A percentile compares a stretch with the other conserved stretches of the same genome.
Conservation (phyloP, 1,140 invertebrate genomes). For the Galendromus occidentalis region DNA sequence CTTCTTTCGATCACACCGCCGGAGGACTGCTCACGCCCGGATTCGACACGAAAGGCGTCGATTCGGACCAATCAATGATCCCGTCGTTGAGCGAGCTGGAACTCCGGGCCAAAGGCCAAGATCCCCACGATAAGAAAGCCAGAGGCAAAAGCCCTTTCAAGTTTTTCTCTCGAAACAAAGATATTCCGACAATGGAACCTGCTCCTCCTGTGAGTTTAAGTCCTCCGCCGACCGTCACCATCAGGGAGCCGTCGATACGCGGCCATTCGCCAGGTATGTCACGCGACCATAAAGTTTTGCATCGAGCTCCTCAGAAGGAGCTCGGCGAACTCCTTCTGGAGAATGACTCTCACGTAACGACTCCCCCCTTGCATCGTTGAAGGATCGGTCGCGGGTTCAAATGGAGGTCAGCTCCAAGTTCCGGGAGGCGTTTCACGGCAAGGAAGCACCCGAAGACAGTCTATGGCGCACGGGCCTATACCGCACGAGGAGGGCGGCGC, state of each 20-base stretch:
- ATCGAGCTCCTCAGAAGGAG: neutral
- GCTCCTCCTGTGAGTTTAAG: constrained; percentile 7
- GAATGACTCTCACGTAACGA: neutral
- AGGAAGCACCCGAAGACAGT: constrained; percentile 13
- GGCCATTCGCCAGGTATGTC: constrained; percentile 12
- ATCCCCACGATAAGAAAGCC: constrained; percentile 13
- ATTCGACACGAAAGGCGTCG: neutral
- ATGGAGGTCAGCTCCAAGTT: neutral
- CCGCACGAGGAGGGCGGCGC: constrained; percentile 27
- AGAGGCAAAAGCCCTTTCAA: constrained; percentile 15
- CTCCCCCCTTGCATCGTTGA: neutral
- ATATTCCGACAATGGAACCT: constrained; percentile 7
- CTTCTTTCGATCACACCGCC: constrained; percentile 22
- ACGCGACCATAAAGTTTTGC: neutral
- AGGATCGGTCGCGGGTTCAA: neutral
- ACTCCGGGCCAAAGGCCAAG: neutral
- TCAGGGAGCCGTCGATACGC: constrained; percentile 16
- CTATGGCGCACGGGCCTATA: neutral
- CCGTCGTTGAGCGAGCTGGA: neutral
- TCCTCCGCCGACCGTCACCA: constrained; percentile 8
- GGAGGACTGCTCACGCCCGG: neutral
- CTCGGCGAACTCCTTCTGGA: neutral
- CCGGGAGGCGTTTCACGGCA: constrained; percentile 9
- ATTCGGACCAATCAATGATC: neutral
- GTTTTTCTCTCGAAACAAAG: constrained; percentile 11